Conservation (phyloP, 2,113 vertebrate genomes). For the Eurystomus gularis region DNA sequence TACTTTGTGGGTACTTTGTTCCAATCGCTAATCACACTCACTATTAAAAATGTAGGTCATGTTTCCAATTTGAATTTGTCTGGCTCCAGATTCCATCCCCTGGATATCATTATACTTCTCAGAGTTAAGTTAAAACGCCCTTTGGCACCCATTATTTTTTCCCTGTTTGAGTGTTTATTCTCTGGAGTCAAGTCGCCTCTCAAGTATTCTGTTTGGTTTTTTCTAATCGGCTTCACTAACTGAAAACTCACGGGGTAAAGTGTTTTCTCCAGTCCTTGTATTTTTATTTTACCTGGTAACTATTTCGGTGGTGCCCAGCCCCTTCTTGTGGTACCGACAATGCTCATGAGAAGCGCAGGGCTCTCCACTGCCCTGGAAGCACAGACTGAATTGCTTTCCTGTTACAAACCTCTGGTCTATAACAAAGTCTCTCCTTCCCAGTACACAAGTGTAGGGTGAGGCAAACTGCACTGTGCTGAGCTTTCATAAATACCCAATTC, state of each 20-base stretch:
- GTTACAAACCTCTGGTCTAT: neutral
- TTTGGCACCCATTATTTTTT: conserved; percentile 30
- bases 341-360: neutral
- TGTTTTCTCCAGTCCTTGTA: neutral
- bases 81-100: conserved; percentile 1
- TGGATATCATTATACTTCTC: conserved; percentile 20
- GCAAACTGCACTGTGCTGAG: neutral
- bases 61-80: conserved; percentile 50
- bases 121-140: conserved; percentile 18
- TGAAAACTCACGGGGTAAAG: neutral
- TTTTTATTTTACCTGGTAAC: neutral
- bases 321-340: accelerated
- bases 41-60: conserved; percentile 59
- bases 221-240: neutral
- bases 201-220: neutral
- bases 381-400: neutral
- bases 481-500: neutral
- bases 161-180: neutral
- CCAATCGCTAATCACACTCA: conserved; percentile 1
- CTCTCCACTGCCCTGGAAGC: neutral
- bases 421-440: neutral
- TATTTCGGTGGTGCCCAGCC: neutral
- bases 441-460: neutral
- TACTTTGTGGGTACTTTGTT: conserved; percentile 29
- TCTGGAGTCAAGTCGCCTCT: neutral